Percentiles rank a stretch among this genome's conserved stretches.
phyloP scores from a whole-genome alignment of 2,888 invertebrate species.

The Scaptomyza caliginosa region DNA sequence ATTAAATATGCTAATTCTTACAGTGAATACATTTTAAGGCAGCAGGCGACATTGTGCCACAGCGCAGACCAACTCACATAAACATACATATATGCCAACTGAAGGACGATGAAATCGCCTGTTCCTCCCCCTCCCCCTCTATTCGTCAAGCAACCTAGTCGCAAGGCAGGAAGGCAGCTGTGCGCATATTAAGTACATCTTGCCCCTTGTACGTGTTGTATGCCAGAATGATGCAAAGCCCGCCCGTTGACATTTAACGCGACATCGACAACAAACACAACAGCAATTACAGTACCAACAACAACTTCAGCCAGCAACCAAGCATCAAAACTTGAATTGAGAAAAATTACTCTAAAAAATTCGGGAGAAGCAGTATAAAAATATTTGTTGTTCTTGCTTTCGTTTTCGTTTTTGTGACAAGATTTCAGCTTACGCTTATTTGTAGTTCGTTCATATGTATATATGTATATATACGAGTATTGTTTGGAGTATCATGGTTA shows the following conservation, averaged over 20 bases:
- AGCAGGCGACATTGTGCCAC: slow-evolving; percentile 38
- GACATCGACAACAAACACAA: slow-evolving; percentile 53
- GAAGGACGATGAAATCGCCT: slow-evolving; percentile 9
- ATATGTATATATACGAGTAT: not conserved
- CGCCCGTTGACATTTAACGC: slow-evolving; percentile 74
- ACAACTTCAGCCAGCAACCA: slow-evolving; percentile 20
- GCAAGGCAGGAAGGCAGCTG: slow-evolving; percentile 65
- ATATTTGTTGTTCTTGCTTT: slow-evolving; percentile 35
- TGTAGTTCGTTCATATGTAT: slow-evolving; percentile 27
- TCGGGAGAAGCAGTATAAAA: slow-evolving; percentile 70
- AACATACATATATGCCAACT: slow-evolving; percentile 54
- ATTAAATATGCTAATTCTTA: slow-evolving; percentile 80
- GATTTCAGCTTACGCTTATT: slow-evolving; percentile 70
- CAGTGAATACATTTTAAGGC: slow-evolving; percentile 75
- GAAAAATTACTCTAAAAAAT: slow-evolving; percentile 75
- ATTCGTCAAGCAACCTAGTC: slow-evolving; percentile 71
- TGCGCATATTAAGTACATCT: slow-evolving; percentile 73
- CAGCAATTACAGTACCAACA: slow-evolving; percentile 22
- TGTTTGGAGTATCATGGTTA: slow-evolving; percentile 31
- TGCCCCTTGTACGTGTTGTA: slow-evolving; percentile 59
- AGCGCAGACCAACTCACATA: slow-evolving; percentile 6
- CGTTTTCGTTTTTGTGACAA: slow-evolving; percentile 56
- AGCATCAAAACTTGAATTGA: slow-evolving; percentile 54
- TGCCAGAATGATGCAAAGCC: slow-evolving; percentile 62
- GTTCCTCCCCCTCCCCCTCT: slow-evolving; percentile 3